phyloP scores from a whole-genome alignment of 2,888 invertebrate genomes.

The Agrypnus murinus region DNA sequence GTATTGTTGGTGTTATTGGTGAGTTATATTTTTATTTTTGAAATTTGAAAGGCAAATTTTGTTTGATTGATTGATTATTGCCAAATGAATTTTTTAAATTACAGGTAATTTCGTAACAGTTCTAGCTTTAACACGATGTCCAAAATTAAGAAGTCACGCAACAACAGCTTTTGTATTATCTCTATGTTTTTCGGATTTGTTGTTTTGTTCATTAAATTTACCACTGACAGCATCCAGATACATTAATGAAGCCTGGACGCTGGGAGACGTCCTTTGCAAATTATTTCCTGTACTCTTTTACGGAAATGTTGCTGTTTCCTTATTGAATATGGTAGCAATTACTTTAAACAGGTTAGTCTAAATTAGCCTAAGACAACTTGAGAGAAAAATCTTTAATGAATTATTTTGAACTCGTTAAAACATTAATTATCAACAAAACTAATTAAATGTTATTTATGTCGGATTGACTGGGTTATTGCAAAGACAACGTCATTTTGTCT shows the following conservation, averaged over 20 bases:
- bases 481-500: background rate
- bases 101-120: slow-evolving; percentile 89
- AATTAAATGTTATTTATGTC: no score
- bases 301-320: slow-evolving; percentile 90
- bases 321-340: slow-evolving; percentile 92
- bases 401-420: no score
- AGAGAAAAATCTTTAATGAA: no score
- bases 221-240: slow-evolving; percentile 89
- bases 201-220: slow-evolving; percentile 89
- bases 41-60: background rate
- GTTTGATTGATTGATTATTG: background rate
- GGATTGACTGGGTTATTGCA: background rate
- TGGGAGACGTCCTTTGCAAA: slow-evolving; percentile 85
- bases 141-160: slow-evolving; percentile 86
- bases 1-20: slow-evolving; percentile 87
- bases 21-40: slow-evolving; percentile 54
- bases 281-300: slow-evolving; percentile 93
- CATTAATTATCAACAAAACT: no score
- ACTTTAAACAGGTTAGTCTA: slow-evolving; percentile 85
- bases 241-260: slow-evolving; percentile 86
- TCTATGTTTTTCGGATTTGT: slow-evolving; percentile 88
- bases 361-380: no score
- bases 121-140: slow-evolving; percentile 84
- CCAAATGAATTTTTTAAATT: slow-evolving; percentile 59
- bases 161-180: slow-evolving; percentile 93